A percentile compares a stretch with the other conserved stretches of the same genome.
phyloP scores from a whole-genome alignment of 2,113 vertebrate genomes.

The Gulo gulo region DNA sequence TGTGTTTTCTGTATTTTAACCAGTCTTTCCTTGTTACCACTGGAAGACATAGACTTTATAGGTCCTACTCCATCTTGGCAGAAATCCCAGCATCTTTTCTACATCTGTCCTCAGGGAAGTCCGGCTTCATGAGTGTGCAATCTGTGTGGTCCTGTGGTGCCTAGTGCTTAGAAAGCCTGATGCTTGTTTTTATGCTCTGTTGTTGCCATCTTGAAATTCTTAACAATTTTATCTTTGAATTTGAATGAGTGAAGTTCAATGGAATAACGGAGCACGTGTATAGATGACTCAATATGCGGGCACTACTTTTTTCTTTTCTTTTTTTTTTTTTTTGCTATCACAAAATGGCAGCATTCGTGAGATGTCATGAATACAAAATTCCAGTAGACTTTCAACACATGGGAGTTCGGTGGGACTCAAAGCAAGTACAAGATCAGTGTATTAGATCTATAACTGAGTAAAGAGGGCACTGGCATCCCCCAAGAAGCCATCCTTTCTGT shows the following conservation, averaged over 20 bases:
- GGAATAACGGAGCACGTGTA: background rate
- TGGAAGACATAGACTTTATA: background rate
- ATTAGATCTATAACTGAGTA: background rate
- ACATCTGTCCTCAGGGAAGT: background rate
- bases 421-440: background rate
- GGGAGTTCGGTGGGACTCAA: background rate
- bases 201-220: background rate
- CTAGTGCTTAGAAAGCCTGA: background rate
- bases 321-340: background rate
- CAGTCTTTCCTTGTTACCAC: background rate
- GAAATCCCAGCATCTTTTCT: background rate
- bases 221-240: background rate
- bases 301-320: background rate
- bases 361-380: background rate
- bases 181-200: background rate
- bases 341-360: background rate
- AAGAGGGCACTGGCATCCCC: background rate
- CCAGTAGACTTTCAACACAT: background rate
- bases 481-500: background rate
- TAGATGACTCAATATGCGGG: background rate
- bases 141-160: background rate
- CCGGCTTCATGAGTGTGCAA: background rate
- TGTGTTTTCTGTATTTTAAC: background rate
- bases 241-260: background rate
- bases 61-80: background rate